Evolutionary conservation across 2,797 vertebrate genomes (phyloP), one percentile per base, ranked within the genome.

Genomic region (Lacerta agilis): DNA sequence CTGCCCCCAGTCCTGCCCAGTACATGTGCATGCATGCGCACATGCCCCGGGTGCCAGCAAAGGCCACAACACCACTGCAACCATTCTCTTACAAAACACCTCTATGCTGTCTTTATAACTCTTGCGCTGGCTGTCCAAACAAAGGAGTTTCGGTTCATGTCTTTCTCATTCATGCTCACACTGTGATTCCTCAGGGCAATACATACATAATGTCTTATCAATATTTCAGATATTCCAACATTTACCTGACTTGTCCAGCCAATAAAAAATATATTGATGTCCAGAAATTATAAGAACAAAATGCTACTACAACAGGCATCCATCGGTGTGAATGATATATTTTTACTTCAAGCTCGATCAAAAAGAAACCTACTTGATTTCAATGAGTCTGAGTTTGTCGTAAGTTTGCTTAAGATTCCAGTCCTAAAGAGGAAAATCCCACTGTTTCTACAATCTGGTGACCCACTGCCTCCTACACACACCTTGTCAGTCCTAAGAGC

Each of bases 351-450:
- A 82, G 13, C 29, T 83, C 1, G 3, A 38, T 27, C 20, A 36
- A 10, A 88, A 61, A 43, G 49, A 84, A 5, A 69, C 69, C 27
- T 83, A 17, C 45, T 9, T 79, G 23, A 33, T 38, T 71, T 71
- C 33, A 18, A 18, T 72, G 55, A 64, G 15, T 41, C n/a, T 43
- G 41, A 79, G 18, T 23, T 73, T 69, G 43, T 81, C 55, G 41
- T 36, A 49, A 20, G 3, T 36, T 77, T 82, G 41, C 15, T 67
- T 41, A 76, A 64, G 15, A 36, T 73, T 75, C 36, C 36, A 76
- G 29, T n/a, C 8, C n/a, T 27, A 93, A 90, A 88, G 89, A 1
- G 85, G 66, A 58, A 83, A 87, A 84, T 83, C 17, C 13, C 90
- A 93, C 76, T 33, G 1, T 67, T 88, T 36, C 66, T 88, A 49